A percentile compares a stretch with the other conserved stretches of the same genome.
Evolutionary conservation across 2,888 invertebrate genomes (phyloP).

Genomic region (Melipona bicolor): DNA sequence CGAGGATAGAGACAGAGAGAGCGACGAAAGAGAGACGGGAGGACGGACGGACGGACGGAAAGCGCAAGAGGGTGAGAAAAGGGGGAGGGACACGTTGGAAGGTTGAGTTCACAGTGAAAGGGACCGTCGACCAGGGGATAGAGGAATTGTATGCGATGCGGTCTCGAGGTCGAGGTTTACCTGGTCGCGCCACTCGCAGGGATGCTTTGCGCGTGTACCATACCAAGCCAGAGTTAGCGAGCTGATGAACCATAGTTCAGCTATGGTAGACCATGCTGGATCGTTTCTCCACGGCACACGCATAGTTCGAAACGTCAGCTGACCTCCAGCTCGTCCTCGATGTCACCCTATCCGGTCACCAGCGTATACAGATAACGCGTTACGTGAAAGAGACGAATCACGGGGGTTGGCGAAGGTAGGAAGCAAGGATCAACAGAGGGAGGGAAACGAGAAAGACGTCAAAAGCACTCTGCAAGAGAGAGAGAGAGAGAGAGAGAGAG

Average conservation of each 20-base stretch:
- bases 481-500: constrained; percentile 35
- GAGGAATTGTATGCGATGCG: constrained; percentile 75
- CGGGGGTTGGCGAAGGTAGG: background rate
- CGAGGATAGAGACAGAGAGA: background rate
- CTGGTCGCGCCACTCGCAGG: constrained; percentile 56
- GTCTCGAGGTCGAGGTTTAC: constrained; percentile 72
- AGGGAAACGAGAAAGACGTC: constrained; percentile 27
- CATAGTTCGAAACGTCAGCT: constrained; percentile 59
- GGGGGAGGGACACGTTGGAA: constrained; percentile 41
- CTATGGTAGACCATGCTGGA: constrained; percentile 48
- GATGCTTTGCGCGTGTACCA: constrained; percentile 67
- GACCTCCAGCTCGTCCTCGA: constrained; percentile 43
- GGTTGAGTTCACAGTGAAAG: constrained; percentile 58
- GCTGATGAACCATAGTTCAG: constrained; percentile 53
- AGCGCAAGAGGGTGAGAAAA: background rate
- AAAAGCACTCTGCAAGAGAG: constrained; percentile 23
- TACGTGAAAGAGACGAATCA: background rate
- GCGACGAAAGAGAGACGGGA: background rate
- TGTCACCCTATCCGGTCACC: constrained; percentile 26
- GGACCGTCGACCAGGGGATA: constrained; percentile 27
- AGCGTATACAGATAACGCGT: constrained; percentile 9
- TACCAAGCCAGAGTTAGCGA: constrained; percentile 49
- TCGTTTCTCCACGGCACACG: constrained; percentile 51
- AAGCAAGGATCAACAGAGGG: constrained; percentile 31
- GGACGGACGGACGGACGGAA: background rate